Evolutionary conservation across 1,140 invertebrate genomes (phyloP).

Genomic region (Drosophila chauvacae): DNA sequence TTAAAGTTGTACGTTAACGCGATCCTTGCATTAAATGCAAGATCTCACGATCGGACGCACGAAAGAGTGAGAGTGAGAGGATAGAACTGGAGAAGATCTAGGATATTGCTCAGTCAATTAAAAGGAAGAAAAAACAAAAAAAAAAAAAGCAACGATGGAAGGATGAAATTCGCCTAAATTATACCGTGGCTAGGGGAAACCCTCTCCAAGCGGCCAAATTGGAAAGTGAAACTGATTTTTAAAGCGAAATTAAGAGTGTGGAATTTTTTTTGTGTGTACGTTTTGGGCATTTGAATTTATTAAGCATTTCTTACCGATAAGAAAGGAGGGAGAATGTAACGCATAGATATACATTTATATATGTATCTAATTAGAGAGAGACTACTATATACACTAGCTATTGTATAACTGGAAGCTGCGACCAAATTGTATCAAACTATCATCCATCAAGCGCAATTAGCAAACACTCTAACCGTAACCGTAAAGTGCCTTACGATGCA

Average conservation of each 20-base stretch:
- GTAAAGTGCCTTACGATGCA: slow-evolving; percentile 72
- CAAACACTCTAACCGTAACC: slow-evolving; percentile 49
- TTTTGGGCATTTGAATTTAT: slow-evolving; percentile 35
- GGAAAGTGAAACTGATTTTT: slow-evolving; percentile 51
- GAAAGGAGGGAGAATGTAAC: slow-evolving; percentile 1
- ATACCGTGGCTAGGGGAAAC: slow-evolving; percentile 7
- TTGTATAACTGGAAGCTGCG: slow-evolving; percentile 45
- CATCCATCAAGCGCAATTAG: slow-evolving; percentile 66
- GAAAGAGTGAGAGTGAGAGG: slow-evolving; percentile 25
- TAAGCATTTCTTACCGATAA: slow-evolving; percentile 35
- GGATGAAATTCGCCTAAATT: slow-evolving; percentile 2
- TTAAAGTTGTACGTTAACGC: slow-evolving; percentile 44
- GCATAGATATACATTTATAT: slow-evolving; percentile 14
- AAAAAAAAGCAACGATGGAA: neutral
- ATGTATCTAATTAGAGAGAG: slow-evolving; percentile 23
- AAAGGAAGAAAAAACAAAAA: slow-evolving; percentile 6
- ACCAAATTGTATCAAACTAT: slow-evolving; percentile 45
- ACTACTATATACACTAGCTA: slow-evolving; percentile 25
- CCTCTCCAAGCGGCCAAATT: slow-evolving; percentile 53
- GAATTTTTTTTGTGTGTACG: neutral
- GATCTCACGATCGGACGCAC: slow-evolving; percentile 2
- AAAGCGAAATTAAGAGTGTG: slow-evolving; percentile 16
- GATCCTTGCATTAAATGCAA: slow-evolving; percentile 60
- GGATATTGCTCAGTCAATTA: slow-evolving; percentile 75
- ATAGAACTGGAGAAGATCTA: slow-evolving; percentile 5